These are phyloP conservation scores for Microplitis manilae DNA, from an alignment of 2,888 invertebrate genomes.

Conservation along the genomic window DNA sequence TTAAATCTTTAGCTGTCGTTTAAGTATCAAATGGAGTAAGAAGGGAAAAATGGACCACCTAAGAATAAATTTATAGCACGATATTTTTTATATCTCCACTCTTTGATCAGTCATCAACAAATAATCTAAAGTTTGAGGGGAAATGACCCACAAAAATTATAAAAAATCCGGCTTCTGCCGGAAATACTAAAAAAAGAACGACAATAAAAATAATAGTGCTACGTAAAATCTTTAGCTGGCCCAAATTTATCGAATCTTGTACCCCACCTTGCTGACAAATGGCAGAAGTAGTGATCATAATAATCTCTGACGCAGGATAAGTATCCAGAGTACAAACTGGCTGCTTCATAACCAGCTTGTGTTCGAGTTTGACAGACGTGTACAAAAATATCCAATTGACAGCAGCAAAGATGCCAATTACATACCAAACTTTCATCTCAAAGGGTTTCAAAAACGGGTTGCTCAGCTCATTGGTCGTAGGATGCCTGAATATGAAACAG, in stretches of 20 bases:
- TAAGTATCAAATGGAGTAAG: no score
- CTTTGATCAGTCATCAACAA: no score
- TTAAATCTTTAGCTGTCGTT: background rate
- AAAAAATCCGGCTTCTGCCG: no score
- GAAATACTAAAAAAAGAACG: no score
- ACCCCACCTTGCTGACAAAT: conserved; percentile 72
- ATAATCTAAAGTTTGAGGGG: no score
- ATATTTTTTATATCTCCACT: no score
- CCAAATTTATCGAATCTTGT: no score
- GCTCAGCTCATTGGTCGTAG: conserved; percentile 76
- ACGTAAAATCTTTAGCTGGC: no score
- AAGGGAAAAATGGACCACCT: no score
- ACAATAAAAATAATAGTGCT: no score
- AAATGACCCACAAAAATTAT: no score
- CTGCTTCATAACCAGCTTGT: conserved; percentile 42
- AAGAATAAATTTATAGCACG: no score
- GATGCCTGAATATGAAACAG: conserved; percentile 80
- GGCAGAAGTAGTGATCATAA: conserved; percentile 71
- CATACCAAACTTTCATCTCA: conserved; percentile 75
- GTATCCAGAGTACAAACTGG: conserved; percentile 46
- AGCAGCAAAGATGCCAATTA: conserved; percentile 68
- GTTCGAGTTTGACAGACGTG: conserved; percentile 52
- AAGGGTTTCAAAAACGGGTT: conserved; percentile 79
- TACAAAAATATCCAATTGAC: conserved; percentile 57
- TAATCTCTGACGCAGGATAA: conserved; percentile 56